Evolutionary conservation across 2,797 vertebrate genomes (phyloP).

Genomic region (Pseudochromis fuscus): DNA sequence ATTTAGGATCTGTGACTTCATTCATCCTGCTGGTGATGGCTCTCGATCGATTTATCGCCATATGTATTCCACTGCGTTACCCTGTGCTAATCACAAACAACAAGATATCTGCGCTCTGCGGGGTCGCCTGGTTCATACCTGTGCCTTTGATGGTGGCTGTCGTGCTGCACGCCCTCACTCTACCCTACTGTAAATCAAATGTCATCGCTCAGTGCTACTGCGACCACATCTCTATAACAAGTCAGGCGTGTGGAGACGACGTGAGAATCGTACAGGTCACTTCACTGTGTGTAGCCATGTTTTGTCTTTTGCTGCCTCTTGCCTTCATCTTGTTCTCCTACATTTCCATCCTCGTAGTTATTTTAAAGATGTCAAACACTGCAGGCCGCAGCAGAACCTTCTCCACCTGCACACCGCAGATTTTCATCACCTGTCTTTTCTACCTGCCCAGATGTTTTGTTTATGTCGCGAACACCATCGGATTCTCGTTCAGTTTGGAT

Average conservation of each 20-base stretch:
- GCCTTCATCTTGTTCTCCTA: conserved; percentile 85
- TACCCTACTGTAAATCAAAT: conserved; percentile 81
- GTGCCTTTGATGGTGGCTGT: conserved; percentile 43
- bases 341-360: conserved; percentile 65
- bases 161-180: conserved; percentile 60
- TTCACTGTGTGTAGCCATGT: conserved; percentile 72
- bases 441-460: conserved; percentile 79
- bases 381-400: conserved; percentile 68
- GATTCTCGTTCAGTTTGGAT: conserved; percentile 66
- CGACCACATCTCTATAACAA: conserved; percentile 80
- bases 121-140: conserved; percentile 69
- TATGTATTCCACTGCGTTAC: conserved; percentile 81
- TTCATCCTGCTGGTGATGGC: conserved; percentile 81
- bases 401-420: conserved; percentile 82
- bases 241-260: conserved; percentile 78
- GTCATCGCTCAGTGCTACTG: conserved; percentile 84
- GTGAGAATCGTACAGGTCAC: conserved; percentile 51
- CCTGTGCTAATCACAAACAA: conserved; percentile 77
- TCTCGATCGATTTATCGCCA: conserved; percentile 80
- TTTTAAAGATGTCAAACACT: conserved; percentile 74
- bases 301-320: conserved; percentile 80
- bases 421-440: conserved; percentile 82
- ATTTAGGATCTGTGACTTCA: conserved; percentile 75
- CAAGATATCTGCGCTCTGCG: conserved; percentile 58
- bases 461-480: conserved; percentile 55